phyloP scores from a whole-genome alignment of 2,888 invertebrate species.

The Sminthurinus aureus region DNA sequence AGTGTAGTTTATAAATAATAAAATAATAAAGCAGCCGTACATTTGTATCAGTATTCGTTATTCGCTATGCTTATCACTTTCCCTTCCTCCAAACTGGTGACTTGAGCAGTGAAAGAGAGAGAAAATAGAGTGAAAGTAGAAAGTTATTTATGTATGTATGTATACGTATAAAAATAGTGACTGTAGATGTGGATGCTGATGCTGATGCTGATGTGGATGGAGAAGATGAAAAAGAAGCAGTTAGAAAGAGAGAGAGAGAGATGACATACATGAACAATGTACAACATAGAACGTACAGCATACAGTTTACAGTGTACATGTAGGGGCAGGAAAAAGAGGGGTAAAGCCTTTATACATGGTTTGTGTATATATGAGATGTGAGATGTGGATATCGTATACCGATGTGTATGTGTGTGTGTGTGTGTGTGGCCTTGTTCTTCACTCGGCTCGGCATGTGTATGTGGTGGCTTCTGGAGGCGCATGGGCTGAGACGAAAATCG shows the following conservation, averaged over 20 bases:
- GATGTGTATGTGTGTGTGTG: not conserved
- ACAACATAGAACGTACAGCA: not conserved
- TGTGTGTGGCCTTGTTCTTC: conserved; percentile 1
- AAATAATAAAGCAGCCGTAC: too few relatives aligned
- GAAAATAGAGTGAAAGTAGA: not conserved
- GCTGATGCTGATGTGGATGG: too few relatives aligned
- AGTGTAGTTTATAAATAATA: too few relatives aligned
- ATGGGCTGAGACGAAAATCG: conserved; percentile 58
- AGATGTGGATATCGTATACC: not conserved
- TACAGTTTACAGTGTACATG: not conserved
- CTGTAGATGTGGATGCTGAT: too few relatives aligned
- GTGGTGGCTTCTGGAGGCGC: conserved; percentile 48
- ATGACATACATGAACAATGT: not conserved
- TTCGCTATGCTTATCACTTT: too few relatives aligned
- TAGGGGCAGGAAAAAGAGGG: conserved; percentile 8
- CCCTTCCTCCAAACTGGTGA: too few relatives aligned
- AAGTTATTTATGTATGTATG: not conserved
- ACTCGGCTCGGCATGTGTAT: not conserved
- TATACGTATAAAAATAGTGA: not conserved
- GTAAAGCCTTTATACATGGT: not conserved
- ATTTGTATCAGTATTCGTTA: too few relatives aligned
- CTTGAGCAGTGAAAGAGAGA: too few relatives aligned
- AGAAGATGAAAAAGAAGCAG: not conserved
- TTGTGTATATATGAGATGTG: not conserved
- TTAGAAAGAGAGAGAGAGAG: not conserved